These are phyloP conservation scores for Diadromus collaris DNA, from an alignment of 2,888 invertebrate species.

Conservation along the genomic window DNA sequence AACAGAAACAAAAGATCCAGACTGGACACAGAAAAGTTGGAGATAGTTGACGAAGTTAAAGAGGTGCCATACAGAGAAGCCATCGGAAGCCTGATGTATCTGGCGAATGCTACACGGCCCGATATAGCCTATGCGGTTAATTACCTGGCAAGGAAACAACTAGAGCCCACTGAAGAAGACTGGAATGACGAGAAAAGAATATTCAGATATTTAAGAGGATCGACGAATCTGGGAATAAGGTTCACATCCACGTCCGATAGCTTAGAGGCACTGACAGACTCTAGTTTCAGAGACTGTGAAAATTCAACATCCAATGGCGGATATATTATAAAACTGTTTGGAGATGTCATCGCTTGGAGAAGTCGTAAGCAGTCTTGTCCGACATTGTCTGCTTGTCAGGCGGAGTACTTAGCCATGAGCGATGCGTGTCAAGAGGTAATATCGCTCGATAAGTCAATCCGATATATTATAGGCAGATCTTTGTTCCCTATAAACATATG, in stretches of 20 bases:
- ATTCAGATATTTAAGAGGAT: conserved; percentile 30
- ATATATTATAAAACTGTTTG: conserved; percentile 48
- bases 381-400: conserved; percentile 50
- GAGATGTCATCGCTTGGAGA: conserved; percentile 54
- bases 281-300: conserved; percentile 51
- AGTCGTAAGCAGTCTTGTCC: conserved; percentile 49
- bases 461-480: conserved; percentile 49
- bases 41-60: conserved; percentile 7
- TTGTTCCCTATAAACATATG: conserved; percentile 48
- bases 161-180: conserved; percentile 41
- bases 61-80: conserved; percentile 16
- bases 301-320: conserved; percentile 51
- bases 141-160: conserved; percentile 40
- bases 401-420: conserved; percentile 47
- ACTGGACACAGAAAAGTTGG: conserved; percentile 9
- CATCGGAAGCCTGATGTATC: conserved; percentile 24
- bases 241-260: conserved; percentile 19
- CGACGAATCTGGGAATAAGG: conserved; percentile 38
- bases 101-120: conserved; percentile 20
- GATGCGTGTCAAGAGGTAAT: conserved; percentile 51
- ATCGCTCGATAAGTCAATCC: conserved; percentile 48
- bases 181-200: conserved; percentile 38
- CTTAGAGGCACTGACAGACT: conserved; percentile 40
- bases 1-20: conserved; percentile 35
- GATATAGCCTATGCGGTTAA: conserved; percentile 34